Base-by-base conservation (phyloP, 2,797 vertebrate genomes). In the Valencia hispanica region DNA sequence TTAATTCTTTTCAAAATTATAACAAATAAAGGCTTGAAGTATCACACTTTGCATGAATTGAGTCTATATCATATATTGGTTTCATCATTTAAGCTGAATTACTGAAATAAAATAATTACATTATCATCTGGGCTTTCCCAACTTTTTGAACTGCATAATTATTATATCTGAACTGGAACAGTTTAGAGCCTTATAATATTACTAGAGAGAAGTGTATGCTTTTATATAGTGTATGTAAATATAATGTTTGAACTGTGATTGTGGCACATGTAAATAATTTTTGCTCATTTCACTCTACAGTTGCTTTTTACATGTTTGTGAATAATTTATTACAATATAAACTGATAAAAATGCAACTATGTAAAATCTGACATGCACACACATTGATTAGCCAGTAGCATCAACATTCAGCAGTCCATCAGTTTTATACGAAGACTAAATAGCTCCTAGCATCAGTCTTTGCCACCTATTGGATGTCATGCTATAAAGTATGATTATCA, bases 401-500 rank as follows among this genome's bases (percentile, higher is more conserved):
- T 87, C 79, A 87, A 82, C 85, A 87, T 87, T 82, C 74, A 75
- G 72, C 68, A 82, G 74, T 55, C 41, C 2, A 89, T 90, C 76
- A 63, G 83, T 82, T 80, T 83, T 69, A 81, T 70, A 63, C 57
- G 27, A 14, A 50, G 25, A 10, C 79, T 78, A 75, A 83, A 82
- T 74, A 77, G 80, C 86, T 79, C 70, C 80, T 78, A 80, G 84
- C 73, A 25, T 73, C 73, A 63, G 63, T 36, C 71, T 72, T 80
- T 32, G 1, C 74, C 79, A 51, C 66, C 86, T 80, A 71, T 70
- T 72, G 82, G 85, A 74, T 86, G 80, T 77, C 77, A 87, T 78
- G 80, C 85, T 72, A 47, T 80, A 78, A 86, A 89, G 86, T 75
- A 81, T 89, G 86, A 92, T 93, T 91, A 92, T 80, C 68, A n/a